phyloP scores from a whole-genome alignment of 2,113 vertebrate genomes.

The Nesospiza acunhae region DNA sequence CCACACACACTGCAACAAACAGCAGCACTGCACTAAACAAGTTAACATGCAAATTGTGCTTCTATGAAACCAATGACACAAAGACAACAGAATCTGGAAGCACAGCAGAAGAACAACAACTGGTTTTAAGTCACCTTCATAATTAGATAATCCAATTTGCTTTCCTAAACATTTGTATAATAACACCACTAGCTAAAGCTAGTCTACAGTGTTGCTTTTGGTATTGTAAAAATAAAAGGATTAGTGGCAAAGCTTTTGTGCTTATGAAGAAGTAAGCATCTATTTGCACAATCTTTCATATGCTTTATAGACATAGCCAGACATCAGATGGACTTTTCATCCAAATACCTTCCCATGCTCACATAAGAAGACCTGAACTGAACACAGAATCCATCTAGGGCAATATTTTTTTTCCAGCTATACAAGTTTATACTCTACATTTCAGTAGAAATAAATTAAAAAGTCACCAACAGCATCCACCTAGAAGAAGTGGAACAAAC shows the following conservation, averaged over 20 bases:
- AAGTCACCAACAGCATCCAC: not conserved
- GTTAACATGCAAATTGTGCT: conserved; percentile 17
- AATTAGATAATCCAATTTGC: not conserved
- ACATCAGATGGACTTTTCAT: not conserved
- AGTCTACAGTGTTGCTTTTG: not conserved
- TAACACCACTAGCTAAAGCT: not conserved
- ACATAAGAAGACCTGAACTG: not conserved
- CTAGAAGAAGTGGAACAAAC: not conserved
- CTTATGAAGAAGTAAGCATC: not conserved
- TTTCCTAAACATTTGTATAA: not conserved
- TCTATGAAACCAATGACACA: not conserved
- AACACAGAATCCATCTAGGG: not conserved
- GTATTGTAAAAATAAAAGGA: not conserved
- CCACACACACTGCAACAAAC: not conserved
- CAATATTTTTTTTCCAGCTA: not conserved
- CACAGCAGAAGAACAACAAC: not conserved
- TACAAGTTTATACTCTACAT: not conserved
- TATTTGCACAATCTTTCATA: not conserved
- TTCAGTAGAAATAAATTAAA: not conserved
- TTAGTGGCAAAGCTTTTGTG: not conserved
- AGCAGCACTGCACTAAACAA: not conserved
- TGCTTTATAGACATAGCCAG: not conserved
- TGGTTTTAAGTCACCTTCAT: not conserved
- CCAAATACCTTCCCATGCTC: not conserved
- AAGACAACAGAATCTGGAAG: not conserved